phyloP scores from a whole-genome alignment of 2,888 invertebrate species.

The Luperina nickerlii region DNA sequence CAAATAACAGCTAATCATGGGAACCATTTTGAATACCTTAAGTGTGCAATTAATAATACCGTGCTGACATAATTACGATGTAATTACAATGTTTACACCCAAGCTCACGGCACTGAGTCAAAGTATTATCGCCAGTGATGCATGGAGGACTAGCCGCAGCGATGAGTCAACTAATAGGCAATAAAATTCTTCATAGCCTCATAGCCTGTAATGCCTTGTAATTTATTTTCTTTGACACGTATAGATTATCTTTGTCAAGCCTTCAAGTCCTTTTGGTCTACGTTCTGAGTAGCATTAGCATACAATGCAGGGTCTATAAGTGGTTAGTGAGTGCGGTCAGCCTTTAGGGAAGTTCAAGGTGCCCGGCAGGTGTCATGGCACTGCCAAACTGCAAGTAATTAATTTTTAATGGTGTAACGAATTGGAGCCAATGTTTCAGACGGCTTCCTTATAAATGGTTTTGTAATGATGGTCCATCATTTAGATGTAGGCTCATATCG shows the following conservation, averaged over 20 bases:
- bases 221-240: constrained; percentile 43
- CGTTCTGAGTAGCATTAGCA: constrained; percentile 52
- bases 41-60: constrained; percentile 26
- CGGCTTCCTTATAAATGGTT: constrained; percentile 15
- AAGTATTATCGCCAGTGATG: constrained; percentile 48
- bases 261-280: constrained; percentile 21
- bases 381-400: constrained; percentile 34
- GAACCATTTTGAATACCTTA: constrained; percentile 41
- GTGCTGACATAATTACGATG: constrained; percentile 50
- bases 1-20: constrained; percentile 32
- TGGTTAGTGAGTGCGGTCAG: constrained; percentile 28
- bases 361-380: constrained; percentile 16
- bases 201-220: neutral
- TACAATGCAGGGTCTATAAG: constrained; percentile 48
- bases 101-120: constrained; percentile 58
- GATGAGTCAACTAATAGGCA: constrained; percentile 53
- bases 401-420: constrained; percentile 39
- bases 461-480: neutral
- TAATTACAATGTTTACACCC: constrained; percentile 57
- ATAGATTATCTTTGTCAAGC: constrained; percentile 27
- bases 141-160: constrained; percentile 26
- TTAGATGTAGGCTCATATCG: neutral
- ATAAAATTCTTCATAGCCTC: constrained; percentile 23
- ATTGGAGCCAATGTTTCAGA: constrained; percentile 34
- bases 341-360: constrained; percentile 58